Conservation (phyloP, 2,888 invertebrate species). For the Ischnus inquisitorius region DNA sequence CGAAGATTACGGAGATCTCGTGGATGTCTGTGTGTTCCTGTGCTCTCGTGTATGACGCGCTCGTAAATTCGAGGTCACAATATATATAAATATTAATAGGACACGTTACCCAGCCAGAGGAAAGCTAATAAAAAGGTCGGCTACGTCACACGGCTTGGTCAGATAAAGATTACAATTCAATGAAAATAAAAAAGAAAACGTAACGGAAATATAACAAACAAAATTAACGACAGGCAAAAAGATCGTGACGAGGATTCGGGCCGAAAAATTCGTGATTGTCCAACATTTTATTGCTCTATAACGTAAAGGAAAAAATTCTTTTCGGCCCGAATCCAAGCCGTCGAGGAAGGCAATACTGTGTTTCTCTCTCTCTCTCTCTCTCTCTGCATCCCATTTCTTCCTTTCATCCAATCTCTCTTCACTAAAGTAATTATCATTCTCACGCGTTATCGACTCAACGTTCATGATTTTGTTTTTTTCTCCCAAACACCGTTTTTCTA, state of each 20-base stretch:
- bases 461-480: slow-evolving; percentile 17
- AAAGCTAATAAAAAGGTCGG: slow-evolving; percentile 49
- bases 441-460: slow-evolving; percentile 37
- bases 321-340: slow-evolving; percentile 77
- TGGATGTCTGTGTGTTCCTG: slow-evolving; percentile 10
- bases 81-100: neutral
- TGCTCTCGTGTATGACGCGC: neutral
- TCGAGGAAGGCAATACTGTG: slow-evolving; percentile 84
- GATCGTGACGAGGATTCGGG: slow-evolving; percentile 75
- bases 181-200: slow-evolving; percentile 23
- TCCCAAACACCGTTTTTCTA: slow-evolving; percentile 35
- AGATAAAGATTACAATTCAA: slow-evolving; percentile 42
- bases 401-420: slow-evolving; percentile 42
- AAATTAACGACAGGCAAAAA: slow-evolving; percentile 72
- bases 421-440: slow-evolving; percentile 55
- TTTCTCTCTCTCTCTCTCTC: slow-evolving; percentile 68
- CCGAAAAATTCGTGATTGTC: slow-evolving; percentile 75
- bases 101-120: slow-evolving; percentile 39
- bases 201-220: slow-evolving; percentile 8
- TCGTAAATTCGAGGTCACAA: slow-evolving; percentile 29
- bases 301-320: slow-evolving; percentile 78
- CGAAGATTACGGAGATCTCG: neutral
- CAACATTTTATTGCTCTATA: slow-evolving; percentile 82
- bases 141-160: slow-evolving; percentile 33
- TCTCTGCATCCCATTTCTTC: slow-evolving; percentile 36